Base-by-base conservation (phyloP, 1,140 invertebrate genomes). In the Parapsyche elsis region DNA sequence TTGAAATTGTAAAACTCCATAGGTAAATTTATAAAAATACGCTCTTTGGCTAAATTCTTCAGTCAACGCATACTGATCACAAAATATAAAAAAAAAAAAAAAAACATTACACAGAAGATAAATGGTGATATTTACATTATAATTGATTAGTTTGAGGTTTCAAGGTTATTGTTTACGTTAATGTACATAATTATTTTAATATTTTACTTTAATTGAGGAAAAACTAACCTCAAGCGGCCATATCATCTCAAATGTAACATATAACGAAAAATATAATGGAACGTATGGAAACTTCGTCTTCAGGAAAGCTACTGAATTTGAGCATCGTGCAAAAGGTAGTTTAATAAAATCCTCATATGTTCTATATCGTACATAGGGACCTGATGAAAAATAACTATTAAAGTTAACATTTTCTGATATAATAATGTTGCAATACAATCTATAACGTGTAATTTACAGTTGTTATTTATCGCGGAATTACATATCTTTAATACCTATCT, bases 351-450 rank as follows among this genome's bases (percentile, higher is more conserved):
- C 80, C 10, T 78, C 57, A 24, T 75, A 79, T 12, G 77, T 78
- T 57, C 73, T 70, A 61, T 81, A 81, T 9, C 80, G 26, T 70
- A 81, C 46, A 59, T 81, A 81, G 12, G 80, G 80, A 70, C 80
- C 80, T 81, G 30, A 44, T 70, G 75, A 76, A 74, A 7, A 14
- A 5, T 53, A 5, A 64, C 4, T 9, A 59, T 23, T 30, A 38
- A 45, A 44, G 53, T 19, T 38, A 38, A 38, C n/a, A n/a, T n/a
- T n/a, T n/a, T n/a, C n/a, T n/a, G n/a, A n/a, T n/a, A n/a, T n/a
- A n/a, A n/a, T n/a, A n/a, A n/a, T n/a, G n/a, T n/a, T n/a, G n/a
- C n/a, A n/a, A n/a, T n/a, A n/a, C n/a, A n/a, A n/a, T n/a, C n/a
- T n/a, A n/a, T n/a, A n/a, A n/a, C n/a, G n/a, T n/a, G n/a, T n/a